Conservation (phyloP, 2,797 vertebrate genomes). For the Danio choprae region DNA sequence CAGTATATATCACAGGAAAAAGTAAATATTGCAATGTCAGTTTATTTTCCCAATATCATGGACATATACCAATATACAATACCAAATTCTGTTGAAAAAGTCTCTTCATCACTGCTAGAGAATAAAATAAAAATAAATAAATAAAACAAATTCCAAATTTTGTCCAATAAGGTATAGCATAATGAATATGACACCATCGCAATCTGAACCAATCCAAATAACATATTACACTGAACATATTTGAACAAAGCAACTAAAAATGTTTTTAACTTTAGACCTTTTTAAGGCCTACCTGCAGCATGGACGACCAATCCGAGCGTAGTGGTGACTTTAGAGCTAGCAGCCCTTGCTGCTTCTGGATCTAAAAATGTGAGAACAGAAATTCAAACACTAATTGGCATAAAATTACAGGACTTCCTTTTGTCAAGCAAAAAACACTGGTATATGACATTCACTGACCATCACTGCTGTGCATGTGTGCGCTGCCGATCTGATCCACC, state of each 20-base stretch:
- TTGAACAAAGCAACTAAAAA: not conserved
- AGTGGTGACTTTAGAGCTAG: slow-evolving; percentile 95
- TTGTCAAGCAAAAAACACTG: not conserved
- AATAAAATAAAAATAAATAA: not conserved
- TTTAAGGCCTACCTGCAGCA: slow-evolving; percentile 85
- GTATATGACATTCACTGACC: slow-evolving; percentile 74
- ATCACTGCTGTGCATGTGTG: slow-evolving; percentile 90
- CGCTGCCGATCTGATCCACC: slow-evolving; percentile 96
- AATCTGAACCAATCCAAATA: not conserved
- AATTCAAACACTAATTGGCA: not conserved
- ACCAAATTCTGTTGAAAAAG: too few relatives aligned
- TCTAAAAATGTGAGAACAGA: slow-evolving; percentile 75
- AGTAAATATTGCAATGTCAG: too few relatives aligned
- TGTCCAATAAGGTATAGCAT: not conserved
- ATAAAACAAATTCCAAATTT: not conserved
- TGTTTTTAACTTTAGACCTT: too few relatives aligned
- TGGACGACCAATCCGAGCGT: slow-evolving; percentile 96
- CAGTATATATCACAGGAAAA: too few relatives aligned
- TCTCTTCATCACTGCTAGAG: too few relatives aligned
- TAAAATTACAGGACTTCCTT: not conserved
- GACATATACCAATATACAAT: too few relatives aligned
- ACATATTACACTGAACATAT: not conserved
- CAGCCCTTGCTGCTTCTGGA: slow-evolving; percentile 87
- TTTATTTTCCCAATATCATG: too few relatives aligned
- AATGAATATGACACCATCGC: not conserved